Conservation (phyloP, 1,140 invertebrate genomes). For the Calliphora vicina region DNA sequence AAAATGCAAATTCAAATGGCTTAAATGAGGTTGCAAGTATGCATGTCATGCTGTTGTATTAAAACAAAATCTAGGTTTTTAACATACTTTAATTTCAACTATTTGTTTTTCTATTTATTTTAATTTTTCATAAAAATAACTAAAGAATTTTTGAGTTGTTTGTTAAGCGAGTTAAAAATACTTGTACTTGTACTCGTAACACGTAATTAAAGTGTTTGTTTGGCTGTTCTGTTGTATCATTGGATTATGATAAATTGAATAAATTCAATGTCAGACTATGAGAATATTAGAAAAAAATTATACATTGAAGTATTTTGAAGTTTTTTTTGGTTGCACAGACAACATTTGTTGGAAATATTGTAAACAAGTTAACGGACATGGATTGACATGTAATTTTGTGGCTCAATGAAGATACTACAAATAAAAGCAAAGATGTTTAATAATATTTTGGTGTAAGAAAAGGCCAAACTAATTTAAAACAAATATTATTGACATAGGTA, state of each 20-base stretch:
- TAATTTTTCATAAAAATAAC: not conserved
- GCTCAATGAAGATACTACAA: too few relatives aligned
- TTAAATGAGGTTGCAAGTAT: not conserved
- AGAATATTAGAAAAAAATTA: not conserved
- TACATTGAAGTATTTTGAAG: not conserved
- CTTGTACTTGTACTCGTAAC: not conserved
- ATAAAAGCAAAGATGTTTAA: too few relatives aligned
- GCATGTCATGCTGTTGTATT: not conserved
- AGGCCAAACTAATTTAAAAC: too few relatives aligned
- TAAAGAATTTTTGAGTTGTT: not conserved
- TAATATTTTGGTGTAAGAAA: too few relatives aligned
- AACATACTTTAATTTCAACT: slow-evolving; percentile 1
- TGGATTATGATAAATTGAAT: not conserved
- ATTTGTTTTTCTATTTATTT: not conserved
- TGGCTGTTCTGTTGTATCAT: not conserved
- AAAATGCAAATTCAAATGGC: not conserved
- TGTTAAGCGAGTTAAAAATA: not conserved
- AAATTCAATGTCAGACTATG: not conserved
- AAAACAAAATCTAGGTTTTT: not conserved
- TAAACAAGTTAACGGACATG: not conserved
- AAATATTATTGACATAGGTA: too few relatives aligned
- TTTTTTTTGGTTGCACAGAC: not conserved
- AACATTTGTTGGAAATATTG: not conserved
- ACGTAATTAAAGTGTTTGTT: not conserved
- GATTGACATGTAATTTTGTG: too few relatives aligned